Evolutionary conservation across 2,888 invertebrate genomes (phyloP), one percentile per base, ranked within the genome.

Genomic region (Hylaea fasciaria): DNA sequence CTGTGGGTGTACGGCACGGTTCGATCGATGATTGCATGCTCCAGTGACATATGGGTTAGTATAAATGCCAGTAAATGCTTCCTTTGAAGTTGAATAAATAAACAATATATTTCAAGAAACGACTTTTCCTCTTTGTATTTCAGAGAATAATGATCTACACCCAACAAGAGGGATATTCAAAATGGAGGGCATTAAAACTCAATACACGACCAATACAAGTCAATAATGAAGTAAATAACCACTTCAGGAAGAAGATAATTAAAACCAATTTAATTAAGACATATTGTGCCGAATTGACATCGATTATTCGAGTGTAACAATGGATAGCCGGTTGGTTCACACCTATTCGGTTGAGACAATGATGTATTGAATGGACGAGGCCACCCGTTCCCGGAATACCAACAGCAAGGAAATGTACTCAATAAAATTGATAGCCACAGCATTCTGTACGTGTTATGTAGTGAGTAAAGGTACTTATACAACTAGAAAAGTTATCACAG

Each of bases 261-360:
- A 28, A 56, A 63, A 58, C 46, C 55, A 61, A 57, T 47, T 57
- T 41, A 67, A 50, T 57, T 60, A 51, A 58, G 60, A 48, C 40
- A 54, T 51, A 22, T 3, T n/a, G 57, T 58, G 59, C 55, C 52
- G 55, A 56, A 64, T 59, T 12, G 52, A 45, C 55, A 56, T 57
- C 48, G 54, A 61, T 50, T 58, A 55, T 52, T 62, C 44, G 44
- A 50, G 49, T 37, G 16, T 45, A 64, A 69, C 68, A 70, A 67
- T 70, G 43, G 65, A 52, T 35, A 48, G 61, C 55, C 62, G 47
- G 63, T 64, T 63, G 52, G 57, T 65, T 69, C 69, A 69, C 68
- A 64, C 68, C 71, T 71, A 72, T 73, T 68, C 67, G 60, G 68
- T 59, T 53, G 63, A 71, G 67, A 77, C 77, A 76, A 75, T 76